Base-by-base conservation (phyloP, 2,888 invertebrate genomes). In the Drosophila setosimentum region DNA sequence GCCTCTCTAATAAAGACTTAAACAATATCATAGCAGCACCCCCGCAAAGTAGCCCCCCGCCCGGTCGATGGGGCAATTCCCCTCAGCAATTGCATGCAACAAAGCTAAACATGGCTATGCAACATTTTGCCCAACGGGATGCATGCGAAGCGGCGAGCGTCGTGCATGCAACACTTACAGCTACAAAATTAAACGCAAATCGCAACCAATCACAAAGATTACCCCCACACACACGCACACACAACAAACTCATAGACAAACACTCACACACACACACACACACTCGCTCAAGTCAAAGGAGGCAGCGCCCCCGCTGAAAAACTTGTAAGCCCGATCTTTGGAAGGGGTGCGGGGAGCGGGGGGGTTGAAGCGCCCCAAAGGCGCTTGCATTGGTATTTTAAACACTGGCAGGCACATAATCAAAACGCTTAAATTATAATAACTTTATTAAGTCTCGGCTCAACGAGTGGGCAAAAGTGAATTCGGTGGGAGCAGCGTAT, bases 341-440 rank as follows among this genome's bases (percentile, higher is more conserved):
- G 48, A 53, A 27, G 13, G 40, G 11, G 50, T n/a, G n/a, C n/a
- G n/a, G n/a, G n/a, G n/a, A n/a, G n/a, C n/a, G n/a, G 4, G 40
- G 30, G 3, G 3, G 21, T 35, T 32, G 18, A 29, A 42, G 51
- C 24, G 50, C 51, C 67, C 74, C 70, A 68, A 68, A 66, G 86
- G 76, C 83, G 73, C 83, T 82, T 84, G 74, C 81, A 80, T 83
- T 87, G 88, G 88, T 82, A 87, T 87, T 87, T 87, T 88, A 87
- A 87, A 86, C 84, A 84, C 82, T 87, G 78, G 77, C 82, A 80
- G 83, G 86, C 83, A 81, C 89, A 91, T 87, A 91, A 92, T 91
- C 91, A 91, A 91, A 92, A 86, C 92, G 92, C 92, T 91, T 91
- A 91, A 91, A 91, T 92, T 92, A 91, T 91, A 91, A 91, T 91